Evolutionary conservation across 2,888 invertebrate species (phyloP).

Genomic region (Nezara viridula): DNA sequence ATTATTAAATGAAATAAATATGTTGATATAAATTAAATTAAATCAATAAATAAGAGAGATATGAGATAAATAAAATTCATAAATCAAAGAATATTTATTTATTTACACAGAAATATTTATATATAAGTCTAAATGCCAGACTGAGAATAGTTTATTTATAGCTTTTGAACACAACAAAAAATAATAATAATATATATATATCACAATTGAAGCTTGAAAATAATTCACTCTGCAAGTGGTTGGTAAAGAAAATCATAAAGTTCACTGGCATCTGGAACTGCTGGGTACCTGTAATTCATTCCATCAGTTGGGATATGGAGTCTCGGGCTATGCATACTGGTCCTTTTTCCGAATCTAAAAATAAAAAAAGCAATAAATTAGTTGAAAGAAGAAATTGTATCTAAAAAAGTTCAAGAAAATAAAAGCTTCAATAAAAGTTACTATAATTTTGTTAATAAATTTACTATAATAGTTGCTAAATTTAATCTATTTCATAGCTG

Average conservation of each 20-base stretch:
- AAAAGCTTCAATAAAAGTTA: neutral
- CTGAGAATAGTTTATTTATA: conserved; percentile 47
- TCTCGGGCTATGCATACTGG: conserved; percentile 54
- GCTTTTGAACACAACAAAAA: conserved; percentile 54
- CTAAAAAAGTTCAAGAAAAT: neutral
- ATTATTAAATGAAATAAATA: neutral
- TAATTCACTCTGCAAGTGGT: conserved; percentile 55
- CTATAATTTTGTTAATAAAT: too few species aligned
- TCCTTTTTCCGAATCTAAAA: conserved; percentile 64
- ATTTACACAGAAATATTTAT: conserved; percentile 56
- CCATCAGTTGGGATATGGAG: conserved; percentile 61
- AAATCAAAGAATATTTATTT: conserved; percentile 42
- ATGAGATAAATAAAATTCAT: conserved; percentile 24
- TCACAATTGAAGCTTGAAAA: conserved; percentile 49
- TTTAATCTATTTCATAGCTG: too few species aligned
- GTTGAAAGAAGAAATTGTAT: neutral
- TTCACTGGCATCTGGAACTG: conserved; percentile 61
- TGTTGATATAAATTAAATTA: conserved; percentile 47
- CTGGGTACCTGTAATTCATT: conserved; percentile 59
- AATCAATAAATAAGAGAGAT: conserved; percentile 14
- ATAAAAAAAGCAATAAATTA: neutral
- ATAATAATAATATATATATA: conserved; percentile 30
- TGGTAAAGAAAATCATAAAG: conserved; percentile 63
- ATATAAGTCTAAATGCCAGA: conserved; percentile 43
- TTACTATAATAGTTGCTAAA: too few species aligned